Evolutionary conservation across 2,113 vertebrate genomes (phyloP), one percentile per base, ranked within the genome.

Genomic region (Chrysochloris asiatica): DNA sequence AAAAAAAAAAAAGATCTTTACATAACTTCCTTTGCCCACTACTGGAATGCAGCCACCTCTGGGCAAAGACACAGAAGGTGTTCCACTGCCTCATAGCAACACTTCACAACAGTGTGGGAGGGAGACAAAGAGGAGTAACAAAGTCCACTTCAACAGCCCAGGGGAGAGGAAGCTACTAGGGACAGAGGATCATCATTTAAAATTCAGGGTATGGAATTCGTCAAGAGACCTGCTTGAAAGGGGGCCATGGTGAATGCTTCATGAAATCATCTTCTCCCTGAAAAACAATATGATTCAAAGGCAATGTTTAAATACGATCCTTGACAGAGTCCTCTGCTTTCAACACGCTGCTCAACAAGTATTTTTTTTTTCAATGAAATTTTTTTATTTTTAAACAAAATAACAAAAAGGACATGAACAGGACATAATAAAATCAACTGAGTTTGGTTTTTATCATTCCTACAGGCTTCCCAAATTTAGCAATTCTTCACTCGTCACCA

Each of bases 21-120:
- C 94, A 84, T 94, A 94, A 93, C 84, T 82, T 0, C 3, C 72
- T 94, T 88, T 91, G 95, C 94, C 94, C 91, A 88, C 93, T 94
- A 3, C n/a, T 95, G 96, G 95, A 94, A 89, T 24, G 6, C 69
- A 89, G 89, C 96, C 93, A 83, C 56, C 84, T 54, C 82, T 85
- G 83, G 73, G 69, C 84, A 95, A 82, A 82, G 43, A 78, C 59
- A 12, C 12, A 69, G 83, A 94, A 81, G 89, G 83, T 93, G 89
- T 9, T 80, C 8, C 0, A 4, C 22, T 36, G 87, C 89, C 21
- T 78, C 87, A 63, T 71, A 78, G 87, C 93, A 86, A 91, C 86
- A 36, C 79, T 86, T 86, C 72, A 77, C 88, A 72, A 86, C 83
- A 86, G 72, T 3, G 86, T 90, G 83, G 93, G 93, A 63, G 61